Evolutionary conservation across 1,140 invertebrate genomes (phyloP), one percentile per base, ranked within the genome.

Genomic region (Geopemphigus sp.): DNA sequence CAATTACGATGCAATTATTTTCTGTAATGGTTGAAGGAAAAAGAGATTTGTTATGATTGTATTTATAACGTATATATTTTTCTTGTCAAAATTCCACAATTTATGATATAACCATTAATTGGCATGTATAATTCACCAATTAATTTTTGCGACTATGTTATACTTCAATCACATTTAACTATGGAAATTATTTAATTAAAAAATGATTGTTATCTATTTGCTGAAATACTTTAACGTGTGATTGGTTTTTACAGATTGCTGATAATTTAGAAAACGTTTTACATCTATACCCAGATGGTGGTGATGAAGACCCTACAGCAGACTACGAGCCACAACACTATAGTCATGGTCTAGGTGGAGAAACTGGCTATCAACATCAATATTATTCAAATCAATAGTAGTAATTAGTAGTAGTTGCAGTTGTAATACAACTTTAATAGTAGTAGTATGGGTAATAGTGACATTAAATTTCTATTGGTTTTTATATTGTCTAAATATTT

Each of bases 191-290:
- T 50, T 50, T 39, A 4, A 50, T 10, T 50, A 50, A 50, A 50
- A 50, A 50, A 11, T 50, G 12, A 50, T 12, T 50, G 47, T 50
- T 32, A 15, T 39, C 29, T 32, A 63, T 64, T 64, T 29, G 26
- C 1, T 32, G 0, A 39, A 64, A 39, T 39, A 32, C 1, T 29
- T 39, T 32, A n/a, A 39, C 32, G 1, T 54, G 12, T 54, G 15
- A 24, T 63, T 47, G 22, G 22, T 74, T 45, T 66, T 32, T 57
- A 3, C 11, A 81, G 81, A 47, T 76, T 45, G 81, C 73, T 26
- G 29, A 66, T 0, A 73, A 78, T 24, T n/a, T 81, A 24, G 72
- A 81, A 81, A 81, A 81, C 8, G 81, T 74, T 12, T 57, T 81
- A 63, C 32, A 63, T 4, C 15, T 63, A 22, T 78, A 78, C 6